Evolutionary conservation across 2,888 invertebrate genomes (phyloP), one percentile per base, ranked within the genome.

Genomic region (Scrobipalpa atriplicella): DNA sequence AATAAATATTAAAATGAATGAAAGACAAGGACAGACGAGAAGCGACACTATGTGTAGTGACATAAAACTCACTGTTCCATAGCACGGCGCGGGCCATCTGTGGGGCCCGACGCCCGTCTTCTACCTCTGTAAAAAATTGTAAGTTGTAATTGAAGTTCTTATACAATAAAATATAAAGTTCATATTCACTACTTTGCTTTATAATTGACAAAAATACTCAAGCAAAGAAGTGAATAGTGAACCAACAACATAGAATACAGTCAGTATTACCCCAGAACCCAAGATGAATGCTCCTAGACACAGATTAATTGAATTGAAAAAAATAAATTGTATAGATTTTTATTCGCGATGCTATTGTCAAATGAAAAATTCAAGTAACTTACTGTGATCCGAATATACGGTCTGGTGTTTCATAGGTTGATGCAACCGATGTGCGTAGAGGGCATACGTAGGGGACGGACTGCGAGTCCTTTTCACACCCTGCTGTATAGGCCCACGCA

Each of bases 1-100:
- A 6, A 19, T 18, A 21, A 19, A 54, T 54, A n/a, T n/a, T n/a
- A 19, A 11, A 19, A 13, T 43, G 11, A 2, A 47, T 47, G n/a
- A 21, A 56, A 56, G 54, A 56, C 29, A 21, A 29, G 29, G 54
- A 56, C 29, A 56, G 54, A 72, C 73, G 73, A 69, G 56, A 79
- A 83, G 83, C 80, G 79, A 83, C 80, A 82, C 36, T 58, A 38
- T 38, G 58, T 29, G 38, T 58, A 58, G 71, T 71, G 78, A 77
- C 81, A 82, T 78, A 74, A 68, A 82, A 95, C 96, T 96, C 94
- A 96, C 97, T 96, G 93, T 96, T 96, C 96, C 97, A 97, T 75
- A 97, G 94, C 81, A 97, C 96, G 83, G 96, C 96, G 80, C 96
- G 94, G 75, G 94, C 94, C 93, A 96, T 95, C 86, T 96, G 96